Evolutionary conservation across 2,888 invertebrate species (phyloP), one percentile per base, ranked within the genome.

Genomic region (Parnassius glacialis): DNA sequence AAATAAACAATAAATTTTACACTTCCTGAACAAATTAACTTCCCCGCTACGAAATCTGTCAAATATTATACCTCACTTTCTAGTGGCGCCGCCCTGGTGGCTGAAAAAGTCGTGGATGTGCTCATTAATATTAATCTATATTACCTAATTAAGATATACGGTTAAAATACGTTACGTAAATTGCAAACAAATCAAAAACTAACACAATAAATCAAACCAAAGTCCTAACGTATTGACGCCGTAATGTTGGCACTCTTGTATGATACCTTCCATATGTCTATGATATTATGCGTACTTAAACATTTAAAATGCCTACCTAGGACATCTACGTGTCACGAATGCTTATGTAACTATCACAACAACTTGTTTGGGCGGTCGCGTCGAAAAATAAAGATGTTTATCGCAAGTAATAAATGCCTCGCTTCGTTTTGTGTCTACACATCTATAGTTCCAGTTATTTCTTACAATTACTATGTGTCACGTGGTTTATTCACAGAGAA

Each of bases 301-400:
- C 53, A 43, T n/a, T 10, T 11, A 13, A 54, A 60, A 54, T 50
- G 44, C 57, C 52, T 45, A 52, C 67, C 65, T 66, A 71, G 72
- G 68, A 68, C 65, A 65, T 57, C 67, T 69, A 72, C 70, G 70
- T 72, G 71, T 61, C 56, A 57, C 34, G 64, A 65, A 68, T 71
- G 16, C 63, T 65, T 64, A 70, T 65, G 57, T 62, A 47, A 64
- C 47, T 20, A 44, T 34, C 11, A 41, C 20, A 62, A 56, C 56
- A 61, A 62, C 62, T 62, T 47, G 62, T 59, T 55, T 59, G 62
- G 59, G 51, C 51, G 59, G 59, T 59, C 55, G 54, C 52, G 62
- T 58, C 51, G 56, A 59, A 59, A 59, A 64, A 59, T 57, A 57
- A 56, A 48, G 59, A 59, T 64, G 52, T 52, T 59, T 59, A 59